phyloP scores from a whole-genome alignment of 1,140 invertebrate genomes.

The Aplysia californica region DNA sequence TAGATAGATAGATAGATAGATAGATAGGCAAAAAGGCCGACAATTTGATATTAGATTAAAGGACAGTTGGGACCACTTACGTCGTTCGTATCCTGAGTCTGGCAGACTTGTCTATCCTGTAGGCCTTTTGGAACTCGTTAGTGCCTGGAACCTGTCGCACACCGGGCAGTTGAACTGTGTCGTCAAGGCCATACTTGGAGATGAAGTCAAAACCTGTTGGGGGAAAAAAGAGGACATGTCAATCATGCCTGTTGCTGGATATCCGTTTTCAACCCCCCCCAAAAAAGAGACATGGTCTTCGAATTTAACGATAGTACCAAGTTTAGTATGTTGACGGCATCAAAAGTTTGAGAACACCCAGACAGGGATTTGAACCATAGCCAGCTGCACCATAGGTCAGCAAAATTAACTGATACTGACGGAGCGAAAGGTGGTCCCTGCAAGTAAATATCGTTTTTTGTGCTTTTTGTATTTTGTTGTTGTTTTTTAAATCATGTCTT shows the following conservation, averaged over 20 bases:
- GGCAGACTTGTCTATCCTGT: conserved; percentile 35
- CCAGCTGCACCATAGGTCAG: too few species aligned
- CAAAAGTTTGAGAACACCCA: neutral
- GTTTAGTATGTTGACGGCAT: neutral
- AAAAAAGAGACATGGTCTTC: neutral
- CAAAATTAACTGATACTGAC: too few species aligned
- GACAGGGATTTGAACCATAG: too few species aligned
- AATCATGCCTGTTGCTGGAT: neutral
- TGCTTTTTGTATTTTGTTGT: too few species aligned
- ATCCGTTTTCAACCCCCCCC: too few species aligned
- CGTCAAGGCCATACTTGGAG: conserved; percentile 42
- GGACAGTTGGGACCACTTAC: too few species aligned
- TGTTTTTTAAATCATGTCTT: too few species aligned
- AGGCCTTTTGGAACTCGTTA: conserved; percentile 44
- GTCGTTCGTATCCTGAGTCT: conserved; percentile 38
- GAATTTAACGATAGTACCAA: neutral
- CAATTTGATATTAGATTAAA: too few species aligned
- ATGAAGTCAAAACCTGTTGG: conserved; percentile 46
- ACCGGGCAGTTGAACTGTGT: conserved; percentile 27
- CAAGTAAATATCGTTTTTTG: too few species aligned
- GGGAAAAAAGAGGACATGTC: neutral
- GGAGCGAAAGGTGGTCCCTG: too few species aligned
- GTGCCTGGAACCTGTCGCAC: conserved; percentile 36
- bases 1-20: too few species aligned
- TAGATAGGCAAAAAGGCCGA: too few species aligned